Base-by-base conservation (phyloP, 2,888 invertebrate species). In the Ennomos erosarius region DNA sequence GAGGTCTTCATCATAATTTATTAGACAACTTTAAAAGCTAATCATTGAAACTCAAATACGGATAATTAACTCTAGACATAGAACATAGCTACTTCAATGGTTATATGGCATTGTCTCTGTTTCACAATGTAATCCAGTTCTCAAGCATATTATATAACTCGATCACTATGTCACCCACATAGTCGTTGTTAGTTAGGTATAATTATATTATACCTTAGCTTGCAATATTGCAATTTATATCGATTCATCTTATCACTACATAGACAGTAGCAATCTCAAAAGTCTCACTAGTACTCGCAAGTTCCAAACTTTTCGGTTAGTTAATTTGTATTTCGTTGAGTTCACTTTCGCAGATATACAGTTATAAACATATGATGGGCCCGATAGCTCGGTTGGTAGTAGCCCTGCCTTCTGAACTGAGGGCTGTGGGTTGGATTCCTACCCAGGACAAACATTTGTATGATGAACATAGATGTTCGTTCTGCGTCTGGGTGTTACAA, bases 81-180 rank as follows among this genome's bases (percentile, higher is more conserved):
- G n/a, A n/a, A 6, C 26, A 16, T 26, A 26, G 16, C 16, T 26
- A 34, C 10, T 10, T 44, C 55, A 49, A 46, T 42, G 42, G 39
- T 40, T 42, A 8, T 52, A 16, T 36, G 8, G 10, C 50, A 55
- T 60, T 55, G 55, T 55, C 40, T 47, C 54, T 52, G 52, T 55
- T 43, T 47, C 54, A 43, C 50, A 48, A 54, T 49, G 6, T 43
- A 49, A 40, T 37, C 63, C 40, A 38, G 46, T 77, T 84, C 82
- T 57, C 84, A 82, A 64, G 70, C 38, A 33, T 57, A 61, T 81
- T 79, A 76, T 70, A 73, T 78, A 79, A 79, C 72, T 51, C 56
- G 50, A 54, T 66, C 64, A 73, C 65, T 69, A 55, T 71, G 71
- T 72, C 75, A 76, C 74, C 61, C 33, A 71, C 64, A 62, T 71